Base-by-base conservation (phyloP, 2,888 invertebrate species). In the Melanostoma scalare region DNA sequence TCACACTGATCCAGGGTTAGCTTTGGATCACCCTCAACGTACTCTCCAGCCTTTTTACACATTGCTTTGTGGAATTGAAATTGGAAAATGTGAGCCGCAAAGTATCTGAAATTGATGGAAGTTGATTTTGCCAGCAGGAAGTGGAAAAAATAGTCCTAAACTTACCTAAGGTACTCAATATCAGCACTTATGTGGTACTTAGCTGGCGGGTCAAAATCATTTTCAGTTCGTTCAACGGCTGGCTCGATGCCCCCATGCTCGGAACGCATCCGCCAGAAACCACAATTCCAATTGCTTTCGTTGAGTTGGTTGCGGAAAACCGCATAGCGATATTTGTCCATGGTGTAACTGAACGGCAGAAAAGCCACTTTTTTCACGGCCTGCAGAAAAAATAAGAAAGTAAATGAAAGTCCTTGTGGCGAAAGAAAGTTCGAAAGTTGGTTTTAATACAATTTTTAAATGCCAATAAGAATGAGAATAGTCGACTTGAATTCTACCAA, bases 1-100 rank as follows among this genome's bases (percentile, higher is more conserved):
- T 97, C 97, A 89, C 98, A 98, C 88, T 95, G 94, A 76, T 97
- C 95, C 8, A 97, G 92, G 9, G 95, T 94, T 90, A 94, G 94
- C 0, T 89, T 87, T 3, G 93, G 76, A 86, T 95, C 93, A 33
- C 93, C 93, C 0, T 94, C 95, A 50, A 94, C 94, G 87, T 95
- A 96, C 89, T 97, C 94, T 0, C 95, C 96, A 0, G 97, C 96
- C 85, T 94, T 93, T 81, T 93, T 93, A 88, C 95, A 96, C 46
- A 95, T 91, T 0, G 94, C 93, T 68, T 94, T 93, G 88, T 95
- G 95, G 89, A 96, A 94, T 89, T 96, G 96, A 92, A 95, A 96
- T 92, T 96, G 95, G 61, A 95, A 92, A 61, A 98, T 94, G 89
- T 94, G 95, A 35, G 96, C 95, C 1, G 97, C 95, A 91, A 94